Conservation (phyloP, 2,797 vertebrate species). For the Acrocephalus scirpaceus region DNA sequence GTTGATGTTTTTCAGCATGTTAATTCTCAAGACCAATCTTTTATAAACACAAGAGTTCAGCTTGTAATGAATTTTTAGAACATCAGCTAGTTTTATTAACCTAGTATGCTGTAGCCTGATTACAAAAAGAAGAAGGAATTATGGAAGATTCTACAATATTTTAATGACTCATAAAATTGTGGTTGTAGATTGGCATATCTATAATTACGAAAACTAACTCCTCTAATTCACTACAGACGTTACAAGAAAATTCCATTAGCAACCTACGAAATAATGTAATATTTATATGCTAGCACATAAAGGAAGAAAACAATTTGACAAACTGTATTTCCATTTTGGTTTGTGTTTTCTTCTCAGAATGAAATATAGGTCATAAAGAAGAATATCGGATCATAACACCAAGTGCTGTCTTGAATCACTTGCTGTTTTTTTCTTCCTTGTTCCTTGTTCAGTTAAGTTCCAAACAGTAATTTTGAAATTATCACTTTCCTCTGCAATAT, state of each 20-base stretch:
- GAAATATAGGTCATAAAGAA: neutral
- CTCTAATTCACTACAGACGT: neutral
- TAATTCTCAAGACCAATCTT: neutral
- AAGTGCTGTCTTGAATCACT: neutral
- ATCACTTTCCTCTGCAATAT: neutral
- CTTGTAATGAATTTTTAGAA: neutral
- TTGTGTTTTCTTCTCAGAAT: neutral
- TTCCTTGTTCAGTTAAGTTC: neutral
- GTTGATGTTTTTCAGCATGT: neutral
- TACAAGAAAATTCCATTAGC: slow-evolving; percentile 30
- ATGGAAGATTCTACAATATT: neutral
- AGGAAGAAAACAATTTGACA: neutral
- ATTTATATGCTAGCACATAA: neutral
- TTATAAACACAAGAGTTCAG: neutral
- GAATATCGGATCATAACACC: neutral
- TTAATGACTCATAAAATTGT: slow-evolving; percentile 15
- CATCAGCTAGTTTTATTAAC: neutral
- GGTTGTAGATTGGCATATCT: neutral
- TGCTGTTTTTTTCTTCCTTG: neutral
- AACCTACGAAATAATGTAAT: neutral
- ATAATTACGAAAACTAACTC: neutral
- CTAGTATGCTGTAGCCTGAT: neutral
- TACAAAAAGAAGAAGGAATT: neutral
- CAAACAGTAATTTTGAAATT: neutral
- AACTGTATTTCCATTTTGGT: neutral